phyloP scores from a whole-genome alignment of 2,888 invertebrate genomes.

The Plebejus melissa region DNA sequence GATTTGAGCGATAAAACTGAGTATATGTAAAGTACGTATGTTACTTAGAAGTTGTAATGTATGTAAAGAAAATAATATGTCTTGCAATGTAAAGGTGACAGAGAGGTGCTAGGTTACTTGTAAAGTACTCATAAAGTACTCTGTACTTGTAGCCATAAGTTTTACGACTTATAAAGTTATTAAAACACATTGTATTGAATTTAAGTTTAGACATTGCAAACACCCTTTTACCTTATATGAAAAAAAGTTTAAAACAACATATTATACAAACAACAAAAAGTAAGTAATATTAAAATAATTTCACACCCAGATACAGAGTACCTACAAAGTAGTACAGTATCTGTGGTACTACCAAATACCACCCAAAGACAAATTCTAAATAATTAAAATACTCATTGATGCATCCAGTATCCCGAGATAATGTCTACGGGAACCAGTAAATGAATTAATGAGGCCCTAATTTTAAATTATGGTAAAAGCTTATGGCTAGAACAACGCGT shows the following conservation, averaged over 20 bases:
- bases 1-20: neutral
- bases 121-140: too few species aligned
- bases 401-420: conserved; percentile 28
- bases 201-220: too few species aligned
- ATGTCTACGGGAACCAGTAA: conserved; percentile 34
- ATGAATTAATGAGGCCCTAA: conserved; percentile 39
- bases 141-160: too few species aligned
- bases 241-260: too few species aligned
- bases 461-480: conserved; percentile 35
- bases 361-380: conserved; percentile 13
- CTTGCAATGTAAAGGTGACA: neutral
- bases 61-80: neutral
- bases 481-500: conserved; percentile 47
- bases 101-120: too few species aligned
- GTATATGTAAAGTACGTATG: neutral
- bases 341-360: neutral
- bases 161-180: too few species aligned
- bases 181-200: too few species aligned
- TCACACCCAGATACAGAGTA: neutral
- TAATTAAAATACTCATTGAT: conserved; percentile 22
- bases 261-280: neutral
- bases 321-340: neutral
- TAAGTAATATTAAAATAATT: neutral
- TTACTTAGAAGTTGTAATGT: neutral
- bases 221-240: too few species aligned